These are phyloP conservation scores for Akabosia matsudoensis DNA, from an alignment of 1,140 invertebrate species.

Conservation along the genomic window DNA sequence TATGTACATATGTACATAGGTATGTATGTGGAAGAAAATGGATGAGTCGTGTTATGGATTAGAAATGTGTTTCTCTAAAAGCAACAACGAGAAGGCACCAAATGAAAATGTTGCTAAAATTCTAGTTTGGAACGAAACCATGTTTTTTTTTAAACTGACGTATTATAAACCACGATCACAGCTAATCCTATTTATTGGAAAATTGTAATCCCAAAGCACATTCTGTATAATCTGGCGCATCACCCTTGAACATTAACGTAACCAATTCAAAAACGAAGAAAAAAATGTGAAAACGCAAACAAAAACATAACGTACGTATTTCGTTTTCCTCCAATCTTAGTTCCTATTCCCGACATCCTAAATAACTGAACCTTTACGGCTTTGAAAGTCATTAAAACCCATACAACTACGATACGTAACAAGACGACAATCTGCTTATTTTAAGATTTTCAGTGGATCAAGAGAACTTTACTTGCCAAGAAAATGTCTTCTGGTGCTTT, in stretches of 20 bases:
- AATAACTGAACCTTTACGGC: no score
- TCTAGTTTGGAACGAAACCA: background rate
- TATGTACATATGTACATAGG: no score
- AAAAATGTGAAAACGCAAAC: background rate
- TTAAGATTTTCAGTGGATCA: background rate
- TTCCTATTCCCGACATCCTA: background rate
- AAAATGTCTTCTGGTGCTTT: background rate
- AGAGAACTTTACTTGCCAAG: background rate
- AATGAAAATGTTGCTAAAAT: constrained; percentile 4
- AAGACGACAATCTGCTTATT: background rate
- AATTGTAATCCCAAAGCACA: background rate
- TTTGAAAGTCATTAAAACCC: no score
- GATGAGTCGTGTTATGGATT: no score
- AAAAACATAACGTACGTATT: background rate
- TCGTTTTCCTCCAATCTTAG: background rate
- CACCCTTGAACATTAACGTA: background rate
- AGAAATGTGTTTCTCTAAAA: no score
- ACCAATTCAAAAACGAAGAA: background rate
- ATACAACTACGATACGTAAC: background rate
- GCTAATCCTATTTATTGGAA: background rate
- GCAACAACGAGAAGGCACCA: background rate
- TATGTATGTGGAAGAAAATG: no score
- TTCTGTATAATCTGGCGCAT: constrained; percentile 10
- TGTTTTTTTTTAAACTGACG: constrained; percentile 5
- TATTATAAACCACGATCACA: constrained; percentile 10